A percentile compares a stretch with the other conserved stretches of the same genome.
Conservation (phyloP, 1,140 invertebrate genomes). For the Leucophenga varia region DNA sequence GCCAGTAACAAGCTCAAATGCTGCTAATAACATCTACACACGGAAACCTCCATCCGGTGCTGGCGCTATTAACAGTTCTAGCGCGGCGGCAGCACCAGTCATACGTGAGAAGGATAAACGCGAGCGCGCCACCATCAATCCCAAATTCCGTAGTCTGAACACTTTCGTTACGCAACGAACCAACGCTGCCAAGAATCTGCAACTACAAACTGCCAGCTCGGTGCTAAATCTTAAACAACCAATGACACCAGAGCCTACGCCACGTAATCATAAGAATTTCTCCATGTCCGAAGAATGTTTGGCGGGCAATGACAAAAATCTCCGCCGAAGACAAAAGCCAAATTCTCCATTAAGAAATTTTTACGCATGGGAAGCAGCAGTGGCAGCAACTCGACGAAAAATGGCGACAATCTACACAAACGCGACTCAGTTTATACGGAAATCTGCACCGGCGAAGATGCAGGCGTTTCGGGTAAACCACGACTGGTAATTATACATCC, state of each 20-base stretch:
- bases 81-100: conserved; percentile 64
- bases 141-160: conserved; percentile 62
- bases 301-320: conserved; percentile 30
- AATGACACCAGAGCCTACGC: conserved; percentile 63
- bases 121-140: conserved; percentile 67
- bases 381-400: conserved; percentile 40
- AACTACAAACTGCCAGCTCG: conserved; percentile 38
- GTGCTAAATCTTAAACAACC: conserved; percentile 30
- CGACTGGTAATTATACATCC: conserved; percentile 85
- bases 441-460: conserved; percentile 45
- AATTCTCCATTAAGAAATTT: conserved; percentile 82
- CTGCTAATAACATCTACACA: conserved; percentile 51
- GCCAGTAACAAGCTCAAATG: neutral
- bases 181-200: conserved; percentile 46
- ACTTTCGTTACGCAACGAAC: conserved; percentile 49
- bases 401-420: conserved; percentile 37
- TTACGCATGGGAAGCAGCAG: conserved; percentile 68
- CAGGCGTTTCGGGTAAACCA: conserved; percentile 59
- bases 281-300: conserved; percentile 74
- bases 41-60: conserved; percentile 60
- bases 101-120: conserved; percentile 74
- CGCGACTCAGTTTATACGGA: conserved; percentile 50
- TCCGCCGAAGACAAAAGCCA: conserved; percentile 68
- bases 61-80: too few species aligned
- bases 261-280: conserved; percentile 62